Conservation (phyloP, 2,797 vertebrate species). For the Numenius phaeopus region DNA sequence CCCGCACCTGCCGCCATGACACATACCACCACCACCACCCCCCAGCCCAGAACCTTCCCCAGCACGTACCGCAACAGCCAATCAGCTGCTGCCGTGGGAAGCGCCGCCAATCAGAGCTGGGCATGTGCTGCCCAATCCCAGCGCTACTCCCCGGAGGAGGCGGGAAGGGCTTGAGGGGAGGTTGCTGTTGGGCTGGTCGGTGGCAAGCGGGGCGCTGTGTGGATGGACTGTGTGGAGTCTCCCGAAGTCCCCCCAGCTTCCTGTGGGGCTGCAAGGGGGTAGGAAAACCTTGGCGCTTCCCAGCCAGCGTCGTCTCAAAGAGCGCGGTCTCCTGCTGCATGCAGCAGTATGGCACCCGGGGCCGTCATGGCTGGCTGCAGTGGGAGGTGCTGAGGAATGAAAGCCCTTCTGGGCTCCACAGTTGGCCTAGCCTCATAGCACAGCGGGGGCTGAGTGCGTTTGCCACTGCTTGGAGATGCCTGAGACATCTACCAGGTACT, state of each 20-base stretch:
- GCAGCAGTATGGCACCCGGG: rapidly evolving
- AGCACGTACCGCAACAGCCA: neutral
- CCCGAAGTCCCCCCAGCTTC: too few species aligned
- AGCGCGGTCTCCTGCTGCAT: rapidly evolving
- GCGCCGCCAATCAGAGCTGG: neutral
- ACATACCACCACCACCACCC: rapidly evolving
- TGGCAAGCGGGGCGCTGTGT: too few species aligned
- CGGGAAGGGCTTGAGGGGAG: neutral
- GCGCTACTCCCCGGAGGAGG: neutral
- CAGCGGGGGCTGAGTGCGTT: too few species aligned
- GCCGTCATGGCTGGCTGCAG: neutral
- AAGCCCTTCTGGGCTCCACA: neutral
- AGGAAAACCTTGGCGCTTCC: neutral
- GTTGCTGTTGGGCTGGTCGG: too few species aligned
- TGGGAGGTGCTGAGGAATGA: too few species aligned
- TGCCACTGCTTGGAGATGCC: neutral
- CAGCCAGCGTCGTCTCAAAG: neutral
- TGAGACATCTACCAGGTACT: neutral
- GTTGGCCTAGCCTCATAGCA: too few species aligned
- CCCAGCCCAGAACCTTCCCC: neutral
- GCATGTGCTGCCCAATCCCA: neutral
- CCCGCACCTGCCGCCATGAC: neutral
- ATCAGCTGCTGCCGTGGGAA: neutral
- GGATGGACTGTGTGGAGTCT: too few species aligned
- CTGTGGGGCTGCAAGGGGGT: rapidly evolving